A percentile compares a stretch with the other conserved stretches of the same genome.
phyloP scores from a whole-genome alignment of 2,797 vertebrate species.

The Cryptoblepharus egeriae region DNA sequence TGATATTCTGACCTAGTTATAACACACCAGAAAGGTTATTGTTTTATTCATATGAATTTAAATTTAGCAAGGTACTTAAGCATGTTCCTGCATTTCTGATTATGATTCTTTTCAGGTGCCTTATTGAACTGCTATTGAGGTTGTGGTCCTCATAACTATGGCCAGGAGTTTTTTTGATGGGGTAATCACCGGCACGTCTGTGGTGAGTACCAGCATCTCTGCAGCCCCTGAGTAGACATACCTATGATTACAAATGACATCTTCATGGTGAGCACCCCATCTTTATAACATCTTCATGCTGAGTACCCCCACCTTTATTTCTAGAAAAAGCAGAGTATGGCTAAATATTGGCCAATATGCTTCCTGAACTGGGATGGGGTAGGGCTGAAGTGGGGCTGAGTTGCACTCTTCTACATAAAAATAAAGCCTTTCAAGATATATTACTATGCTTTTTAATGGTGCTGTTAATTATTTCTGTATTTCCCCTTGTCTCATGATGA shows the following conservation, averaged over 20 bases:
- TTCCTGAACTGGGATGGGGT: neutral
- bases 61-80: constrained; percentile 43
- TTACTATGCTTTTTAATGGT: neutral
- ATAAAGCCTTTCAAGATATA: neutral
- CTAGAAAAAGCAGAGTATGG: too few relatives aligned
- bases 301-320: too few relatives aligned
- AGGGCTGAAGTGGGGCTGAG: neutral
- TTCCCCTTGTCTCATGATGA: too few relatives aligned
- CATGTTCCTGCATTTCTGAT: constrained; percentile 16
- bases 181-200: too few relatives aligned
- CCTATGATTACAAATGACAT: too few relatives aligned
- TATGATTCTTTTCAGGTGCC: constrained; percentile 1
- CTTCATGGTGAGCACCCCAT: too few relatives aligned
- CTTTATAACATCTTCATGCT: too few relatives aligned
- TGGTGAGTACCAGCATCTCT: too few relatives aligned
- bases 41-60: constrained; percentile 47
- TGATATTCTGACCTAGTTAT: constrained; percentile 44
- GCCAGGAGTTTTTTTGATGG: too few relatives aligned
- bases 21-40: constrained; percentile 29
- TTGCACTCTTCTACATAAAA: neutral
- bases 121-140: neutral
- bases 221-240: too few relatives aligned
- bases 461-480: neutral
- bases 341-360: neutral
- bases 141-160: neutral